phyloP scores from a whole-genome alignment of 2,113 vertebrate genomes.

The Hypomesus transpacificus region DNA sequence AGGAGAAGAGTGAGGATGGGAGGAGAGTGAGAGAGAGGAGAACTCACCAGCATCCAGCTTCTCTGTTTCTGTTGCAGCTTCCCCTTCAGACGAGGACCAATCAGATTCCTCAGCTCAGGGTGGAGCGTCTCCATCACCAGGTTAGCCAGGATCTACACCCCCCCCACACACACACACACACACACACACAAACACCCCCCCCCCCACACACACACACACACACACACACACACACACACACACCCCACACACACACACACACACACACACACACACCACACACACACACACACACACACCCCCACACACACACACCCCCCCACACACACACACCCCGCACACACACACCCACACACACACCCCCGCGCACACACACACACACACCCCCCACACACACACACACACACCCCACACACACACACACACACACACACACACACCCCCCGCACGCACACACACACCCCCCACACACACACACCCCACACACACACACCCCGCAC shows the following conservation, averaged over 20 bases:
- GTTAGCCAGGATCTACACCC: conserved; percentile 84
- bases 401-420: background rate
- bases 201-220: too few relatives aligned
- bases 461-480: background rate
- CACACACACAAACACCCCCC: conserved; percentile 1
- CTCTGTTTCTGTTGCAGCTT: conserved; percentile 87
- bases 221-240: too few relatives aligned
- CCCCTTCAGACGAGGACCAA: conserved; percentile 85
- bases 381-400: background rate
- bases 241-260: too few relatives aligned
- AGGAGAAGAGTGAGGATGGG: too few relatives aligned
- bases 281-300: conserved; percentile 12
- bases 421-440: conserved; percentile 14
- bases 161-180: background rate
- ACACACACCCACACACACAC: conserved; percentile 12
- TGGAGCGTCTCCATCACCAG: conserved; percentile 94
- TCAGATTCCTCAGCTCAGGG: conserved; percentile 79
- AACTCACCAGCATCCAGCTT: conserved; percentile 88
- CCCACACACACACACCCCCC: too few relatives aligned
- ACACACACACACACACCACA: too few relatives aligned
- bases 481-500: conserved; percentile 17
- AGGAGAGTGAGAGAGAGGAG: background rate
- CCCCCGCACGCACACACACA: too few relatives aligned
- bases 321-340: background rate
- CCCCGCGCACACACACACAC: too few relatives aligned